phyloP scores from a whole-genome alignment of 2,113 vertebrate species.

The Cervus canadensis region DNA sequence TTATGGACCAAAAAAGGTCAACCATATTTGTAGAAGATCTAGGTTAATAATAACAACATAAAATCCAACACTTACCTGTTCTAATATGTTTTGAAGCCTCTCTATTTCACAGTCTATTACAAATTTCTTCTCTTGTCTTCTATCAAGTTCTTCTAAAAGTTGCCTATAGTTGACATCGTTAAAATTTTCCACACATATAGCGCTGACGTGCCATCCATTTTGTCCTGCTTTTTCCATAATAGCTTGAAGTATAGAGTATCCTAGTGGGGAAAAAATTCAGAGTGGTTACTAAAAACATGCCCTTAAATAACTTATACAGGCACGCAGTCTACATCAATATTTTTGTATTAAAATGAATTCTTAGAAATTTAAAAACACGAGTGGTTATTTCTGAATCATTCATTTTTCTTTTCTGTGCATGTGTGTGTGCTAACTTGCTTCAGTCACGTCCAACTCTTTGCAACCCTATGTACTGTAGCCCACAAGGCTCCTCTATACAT shows the following conservation, averaged over 20 bases:
- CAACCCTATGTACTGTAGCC: neutral
- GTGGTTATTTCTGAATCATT: neutral
- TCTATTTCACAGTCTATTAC: constrained; percentile 98
- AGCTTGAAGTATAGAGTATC: constrained; percentile 98
- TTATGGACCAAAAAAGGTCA: neutral
- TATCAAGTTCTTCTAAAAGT: constrained; percentile 96
- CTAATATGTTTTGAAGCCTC: constrained; percentile 95
- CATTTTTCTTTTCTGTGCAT: neutral
- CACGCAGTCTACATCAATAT: neutral
- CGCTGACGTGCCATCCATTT: constrained; percentile 98
- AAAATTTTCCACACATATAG: constrained; percentile 99
- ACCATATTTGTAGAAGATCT: neutral
- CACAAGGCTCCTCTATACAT: neutral
- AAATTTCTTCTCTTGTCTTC: constrained; percentile 97
- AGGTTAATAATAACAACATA: neutral
- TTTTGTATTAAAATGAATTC: neutral
- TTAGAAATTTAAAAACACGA: neutral
- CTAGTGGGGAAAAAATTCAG: constrained; percentile 79
- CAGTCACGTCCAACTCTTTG: neutral
- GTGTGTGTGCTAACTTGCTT: neutral
- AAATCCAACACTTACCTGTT: constrained; percentile 87
- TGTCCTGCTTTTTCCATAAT: constrained; percentile 99
- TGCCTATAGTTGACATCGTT: constrained; percentile 95
- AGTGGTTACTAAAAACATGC: neutral
- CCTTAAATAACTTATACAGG: neutral